A percentile compares a stretch with the other conserved stretches of the same genome.
These are phyloP conservation scores for Apodemia duryi DNA, from an alignment of 2,888 invertebrate species.

Conservation along the genomic window DNA sequence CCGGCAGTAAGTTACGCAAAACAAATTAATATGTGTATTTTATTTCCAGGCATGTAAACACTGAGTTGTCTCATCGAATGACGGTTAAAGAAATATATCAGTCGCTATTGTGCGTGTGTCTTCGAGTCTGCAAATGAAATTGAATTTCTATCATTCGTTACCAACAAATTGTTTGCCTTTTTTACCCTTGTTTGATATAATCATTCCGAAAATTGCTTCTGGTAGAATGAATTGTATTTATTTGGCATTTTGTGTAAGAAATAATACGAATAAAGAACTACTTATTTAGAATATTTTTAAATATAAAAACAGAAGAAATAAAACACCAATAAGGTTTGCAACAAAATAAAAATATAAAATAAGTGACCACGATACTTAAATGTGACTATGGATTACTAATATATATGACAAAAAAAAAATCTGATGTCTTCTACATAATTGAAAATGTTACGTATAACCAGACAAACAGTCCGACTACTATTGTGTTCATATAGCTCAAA, in stretches of 20 bases:
- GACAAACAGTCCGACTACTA: background rate
- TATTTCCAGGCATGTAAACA: slow-evolving; percentile 9
- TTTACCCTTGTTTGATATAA: background rate
- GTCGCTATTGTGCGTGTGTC: background rate
- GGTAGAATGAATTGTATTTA: background rate
- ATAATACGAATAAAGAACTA: background rate
- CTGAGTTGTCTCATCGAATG: background rate
- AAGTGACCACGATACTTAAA: background rate
- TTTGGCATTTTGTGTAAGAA: background rate
- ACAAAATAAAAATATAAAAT: background rate
- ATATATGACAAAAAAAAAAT: background rate
- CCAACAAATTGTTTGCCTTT: background rate
- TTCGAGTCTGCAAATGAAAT: slow-evolving; percentile 4
- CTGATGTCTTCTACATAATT: background rate
- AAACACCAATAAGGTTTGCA: background rate
- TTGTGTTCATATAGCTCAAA: background rate
- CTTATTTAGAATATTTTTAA: background rate
- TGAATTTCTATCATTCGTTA: background rate
- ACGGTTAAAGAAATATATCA: background rate
- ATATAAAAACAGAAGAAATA: background rate
- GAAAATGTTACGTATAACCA: background rate
- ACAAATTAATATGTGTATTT: background rate
- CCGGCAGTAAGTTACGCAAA: background rate
- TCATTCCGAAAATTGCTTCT: background rate
- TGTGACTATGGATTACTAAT: background rate